These are phyloP conservation scores for Monomorium pharaonis DNA, from an alignment of 1,140 invertebrate genomes.

Conservation along the genomic window DNA sequence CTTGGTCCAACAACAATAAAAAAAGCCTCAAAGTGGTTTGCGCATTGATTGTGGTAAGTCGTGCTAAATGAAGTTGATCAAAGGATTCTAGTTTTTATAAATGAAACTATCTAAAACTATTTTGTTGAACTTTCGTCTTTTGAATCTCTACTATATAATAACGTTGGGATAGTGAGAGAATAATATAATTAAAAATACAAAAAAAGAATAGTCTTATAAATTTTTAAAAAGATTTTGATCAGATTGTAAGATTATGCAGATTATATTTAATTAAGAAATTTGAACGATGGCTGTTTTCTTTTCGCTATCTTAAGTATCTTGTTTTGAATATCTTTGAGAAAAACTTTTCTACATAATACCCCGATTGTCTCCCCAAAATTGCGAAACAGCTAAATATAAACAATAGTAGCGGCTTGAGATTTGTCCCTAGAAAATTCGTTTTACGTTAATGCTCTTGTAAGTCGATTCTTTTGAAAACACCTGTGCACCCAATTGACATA, in stretches of 20 bases:
- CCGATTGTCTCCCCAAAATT: background rate
- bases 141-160: background rate
- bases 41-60: background rate
- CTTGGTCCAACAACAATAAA: background rate
- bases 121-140: too few relatives aligned
- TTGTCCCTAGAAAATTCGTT: background rate
- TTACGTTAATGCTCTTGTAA: slow-evolving; percentile 9
- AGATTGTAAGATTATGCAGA: background rate
- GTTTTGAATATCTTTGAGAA: background rate
- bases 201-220: background rate
- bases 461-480: background rate
- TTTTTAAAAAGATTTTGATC: background rate
- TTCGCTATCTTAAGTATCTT: background rate
- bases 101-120: background rate
- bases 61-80: background rate
- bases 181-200: background rate
- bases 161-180: background rate
- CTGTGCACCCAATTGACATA: background rate
- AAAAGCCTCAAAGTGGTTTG: slow-evolving; percentile 20
- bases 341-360: background rate
- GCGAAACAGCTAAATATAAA: background rate
- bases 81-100: background rate
- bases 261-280: background rate
- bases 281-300: background rate
- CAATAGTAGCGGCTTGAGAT: background rate